phyloP scores from a whole-genome alignment of 2,797 vertebrate species.

The Enteromius radiatus region DNA sequence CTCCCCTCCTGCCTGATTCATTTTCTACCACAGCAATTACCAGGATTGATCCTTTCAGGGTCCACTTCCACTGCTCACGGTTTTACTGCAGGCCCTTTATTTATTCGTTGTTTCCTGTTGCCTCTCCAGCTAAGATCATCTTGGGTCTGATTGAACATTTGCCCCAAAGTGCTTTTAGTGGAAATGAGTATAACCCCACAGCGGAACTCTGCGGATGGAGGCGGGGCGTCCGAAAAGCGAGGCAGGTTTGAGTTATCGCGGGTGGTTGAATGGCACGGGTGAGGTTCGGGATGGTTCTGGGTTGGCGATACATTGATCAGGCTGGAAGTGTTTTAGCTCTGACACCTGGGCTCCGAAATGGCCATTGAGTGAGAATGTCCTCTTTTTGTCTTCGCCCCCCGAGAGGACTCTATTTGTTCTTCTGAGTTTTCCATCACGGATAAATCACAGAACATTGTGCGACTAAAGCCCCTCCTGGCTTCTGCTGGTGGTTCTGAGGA shows the following conservation, averaged over 20 bases:
- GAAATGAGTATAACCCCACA: conserved; percentile 62
- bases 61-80: conserved; percentile 62
- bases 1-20: conserved; percentile 69
- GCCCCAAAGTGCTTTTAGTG: conserved; percentile 64
- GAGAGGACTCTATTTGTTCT: conserved; percentile 43
- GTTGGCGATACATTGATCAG: conserved; percentile 58
- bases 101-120: conserved; percentile 67
- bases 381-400: conserved; percentile 45
- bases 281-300: conserved; percentile 45
- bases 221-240: conserved; percentile 46
- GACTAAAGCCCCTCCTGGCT: conserved; percentile 26
- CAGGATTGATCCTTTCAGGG: conserved; percentile 73
- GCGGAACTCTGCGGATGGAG: conserved; percentile 38
- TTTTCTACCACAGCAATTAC: conserved; percentile 71
- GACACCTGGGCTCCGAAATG: conserved; percentile 53
- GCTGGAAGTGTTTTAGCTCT: conserved; percentile 44
- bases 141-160: conserved; percentile 65
- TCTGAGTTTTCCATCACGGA: conserved; percentile 19
- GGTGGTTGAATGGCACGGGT: conserved; percentile 51
- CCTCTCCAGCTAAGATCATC: conserved; percentile 65
- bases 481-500: background rate
- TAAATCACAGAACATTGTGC: conserved; percentile 32
- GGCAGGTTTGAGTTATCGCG: conserved; percentile 59
- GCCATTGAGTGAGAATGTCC: conserved; percentile 50
- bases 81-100: conserved; percentile 65